These are phyloP conservation scores for Fregata magnificens DNA, from an alignment of 2,113 vertebrate genomes.

Conservation along the genomic window DNA sequence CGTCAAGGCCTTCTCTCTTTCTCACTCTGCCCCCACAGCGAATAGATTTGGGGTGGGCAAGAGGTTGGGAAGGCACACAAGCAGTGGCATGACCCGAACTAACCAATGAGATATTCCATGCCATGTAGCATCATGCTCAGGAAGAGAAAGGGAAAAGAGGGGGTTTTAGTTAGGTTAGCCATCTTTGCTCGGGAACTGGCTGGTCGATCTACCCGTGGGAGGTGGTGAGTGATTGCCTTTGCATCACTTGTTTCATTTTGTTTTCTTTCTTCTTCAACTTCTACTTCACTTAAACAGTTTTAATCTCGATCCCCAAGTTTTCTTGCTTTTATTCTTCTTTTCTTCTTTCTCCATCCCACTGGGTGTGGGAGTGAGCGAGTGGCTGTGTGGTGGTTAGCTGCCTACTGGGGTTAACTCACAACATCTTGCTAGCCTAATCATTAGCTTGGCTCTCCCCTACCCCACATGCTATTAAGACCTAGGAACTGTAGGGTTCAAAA, in stretches of 20 bases:
- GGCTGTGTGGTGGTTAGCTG: not conserved
- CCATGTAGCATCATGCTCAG: not conserved
- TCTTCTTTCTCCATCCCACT: not conserved
- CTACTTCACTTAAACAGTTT: not conserved
- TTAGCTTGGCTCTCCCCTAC: not conserved
- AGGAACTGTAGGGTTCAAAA: not conserved
- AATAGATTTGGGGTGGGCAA: not conserved
- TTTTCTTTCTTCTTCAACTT: not conserved
- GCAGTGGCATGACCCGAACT: not conserved
- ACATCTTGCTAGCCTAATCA: not conserved
- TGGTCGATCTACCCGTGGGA: fast-evolving
- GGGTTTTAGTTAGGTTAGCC: not conserved
- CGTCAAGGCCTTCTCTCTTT: not conserved
- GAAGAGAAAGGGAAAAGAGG: not conserved
- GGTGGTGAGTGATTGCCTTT: not conserved
- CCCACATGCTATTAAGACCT: not conserved
- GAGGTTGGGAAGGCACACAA: not conserved
- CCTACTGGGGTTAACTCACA: not conserved
- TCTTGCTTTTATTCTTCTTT: not conserved
- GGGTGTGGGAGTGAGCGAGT: not conserved
- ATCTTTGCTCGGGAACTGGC: not conserved
- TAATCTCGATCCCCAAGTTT: not conserved
- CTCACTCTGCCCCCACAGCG: not conserved
- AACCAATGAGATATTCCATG: not conserved
- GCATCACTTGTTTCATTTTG: not conserved